phyloP scores from a whole-genome alignment of 1,140 invertebrate genomes.

The Leptinotarsa texana region DNA sequence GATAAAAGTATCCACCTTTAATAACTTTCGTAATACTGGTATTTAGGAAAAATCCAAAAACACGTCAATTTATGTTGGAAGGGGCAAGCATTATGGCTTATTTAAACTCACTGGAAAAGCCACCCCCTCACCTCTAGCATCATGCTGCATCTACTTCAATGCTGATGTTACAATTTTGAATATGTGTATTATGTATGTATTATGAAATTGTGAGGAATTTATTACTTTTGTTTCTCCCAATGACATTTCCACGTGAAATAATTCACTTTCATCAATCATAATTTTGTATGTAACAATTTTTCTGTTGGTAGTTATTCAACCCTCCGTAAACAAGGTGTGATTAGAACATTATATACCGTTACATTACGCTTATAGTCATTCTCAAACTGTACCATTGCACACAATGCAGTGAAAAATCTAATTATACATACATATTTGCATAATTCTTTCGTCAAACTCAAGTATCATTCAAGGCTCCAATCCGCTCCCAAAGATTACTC shows the following conservation, averaged over 20 bases:
- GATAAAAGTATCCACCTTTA: too few species aligned
- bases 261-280: not conserved
- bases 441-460: not conserved
- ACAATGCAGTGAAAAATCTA: constrained; percentile 8
- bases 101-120: too few species aligned
- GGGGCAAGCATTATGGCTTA: too few species aligned
- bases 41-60: too few species aligned
- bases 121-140: too few species aligned
- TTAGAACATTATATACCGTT: not conserved
- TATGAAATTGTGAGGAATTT: too few species aligned
- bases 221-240: too few species aligned
- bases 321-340: not conserved
- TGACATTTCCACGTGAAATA: not conserved
- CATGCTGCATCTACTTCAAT: too few species aligned
- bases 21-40: too few species aligned
- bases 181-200: too few species aligned
- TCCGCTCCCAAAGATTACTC: not conserved
- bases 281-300: not conserved
- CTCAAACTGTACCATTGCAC: not conserved
- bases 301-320: not conserved
- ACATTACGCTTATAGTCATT: not conserved
- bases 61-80: too few species aligned
- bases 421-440: not conserved
- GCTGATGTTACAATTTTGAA: too few species aligned
- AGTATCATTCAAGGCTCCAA: not conserved